phyloP scores from a whole-genome alignment of 2,113 vertebrate genomes.

The Ciconia boyciana region DNA sequence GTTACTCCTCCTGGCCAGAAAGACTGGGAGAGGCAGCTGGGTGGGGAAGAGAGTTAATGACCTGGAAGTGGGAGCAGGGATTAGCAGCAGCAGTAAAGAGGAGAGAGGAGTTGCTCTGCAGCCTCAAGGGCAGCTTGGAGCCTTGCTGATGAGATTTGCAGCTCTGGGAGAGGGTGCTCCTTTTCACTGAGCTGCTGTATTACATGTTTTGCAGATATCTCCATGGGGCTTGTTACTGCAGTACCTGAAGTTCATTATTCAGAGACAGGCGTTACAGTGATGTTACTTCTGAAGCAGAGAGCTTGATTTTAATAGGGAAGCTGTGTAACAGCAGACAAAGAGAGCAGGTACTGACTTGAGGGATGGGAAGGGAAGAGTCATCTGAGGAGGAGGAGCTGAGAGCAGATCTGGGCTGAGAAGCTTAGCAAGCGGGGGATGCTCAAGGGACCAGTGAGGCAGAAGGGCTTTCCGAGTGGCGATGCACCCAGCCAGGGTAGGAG shows the following conservation, averaged over 20 bases:
- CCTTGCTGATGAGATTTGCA: not conserved
- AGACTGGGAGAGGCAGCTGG: constrained; percentile 40
- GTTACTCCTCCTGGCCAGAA: constrained; percentile 38
- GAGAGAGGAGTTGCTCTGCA: constrained; percentile 15
- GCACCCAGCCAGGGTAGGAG: not conserved
- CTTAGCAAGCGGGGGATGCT: constrained; percentile 35
- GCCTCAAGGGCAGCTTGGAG: constrained; percentile 19
- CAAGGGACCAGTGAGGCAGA: constrained; percentile 38
- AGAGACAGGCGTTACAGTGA: not conserved
- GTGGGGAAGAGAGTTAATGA: constrained; percentile 56
- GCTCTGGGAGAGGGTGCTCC: not conserved
- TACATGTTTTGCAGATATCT: constrained; percentile 12
- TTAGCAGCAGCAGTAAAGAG: constrained; percentile 7
- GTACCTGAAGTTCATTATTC: constrained; percentile 42
- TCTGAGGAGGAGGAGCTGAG: constrained; percentile 47
- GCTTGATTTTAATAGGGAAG: constrained; percentile 27
- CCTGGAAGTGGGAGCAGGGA: constrained; percentile 50
- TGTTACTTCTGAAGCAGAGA: constrained; percentile 24
- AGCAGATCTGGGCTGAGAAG: constrained; percentile 42
- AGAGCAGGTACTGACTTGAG: constrained; percentile 57
- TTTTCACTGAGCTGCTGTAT: constrained; percentile 4
- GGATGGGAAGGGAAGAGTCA: constrained; percentile 41
- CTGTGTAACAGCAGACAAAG: constrained; percentile 39
- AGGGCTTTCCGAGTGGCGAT: not conserved
- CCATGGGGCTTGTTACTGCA: constrained; percentile 24